Percentiles rank a stretch among this genome's conserved stretches.
phyloP scores from a whole-genome alignment of 2,888 invertebrate species.

The Onthophagus sagittarius region DNA sequence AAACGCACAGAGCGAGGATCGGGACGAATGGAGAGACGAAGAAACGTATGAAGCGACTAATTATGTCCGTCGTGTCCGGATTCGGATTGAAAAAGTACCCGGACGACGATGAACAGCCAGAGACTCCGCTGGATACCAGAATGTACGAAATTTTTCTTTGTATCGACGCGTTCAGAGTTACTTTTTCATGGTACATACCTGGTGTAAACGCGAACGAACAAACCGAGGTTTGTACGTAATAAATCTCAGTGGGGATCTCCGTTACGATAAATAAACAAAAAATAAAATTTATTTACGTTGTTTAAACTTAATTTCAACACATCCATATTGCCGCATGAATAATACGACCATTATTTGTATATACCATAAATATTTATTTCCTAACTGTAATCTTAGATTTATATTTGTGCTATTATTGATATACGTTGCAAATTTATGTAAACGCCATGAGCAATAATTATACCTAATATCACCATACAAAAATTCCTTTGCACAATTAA shows the following conservation, averaged over 20 bases:
- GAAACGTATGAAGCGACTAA: conserved; percentile 44
- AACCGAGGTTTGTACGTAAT: not conserved
- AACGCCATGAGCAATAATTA: no score
- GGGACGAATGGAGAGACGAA: conserved; percentile 24
- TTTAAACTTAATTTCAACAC: no score
- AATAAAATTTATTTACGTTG: no score
- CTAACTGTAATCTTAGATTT: no score
- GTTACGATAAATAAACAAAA: no score
- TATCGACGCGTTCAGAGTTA: not conserved
- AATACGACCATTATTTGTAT: no score
- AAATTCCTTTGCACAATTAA: not conserved
- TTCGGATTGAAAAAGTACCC: conserved; percentile 5
- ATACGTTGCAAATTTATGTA: no score
- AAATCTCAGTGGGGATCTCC: not conserved
- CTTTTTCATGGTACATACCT: not conserved
- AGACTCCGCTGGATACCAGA: conserved; percentile 1
- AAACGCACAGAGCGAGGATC: not conserved
- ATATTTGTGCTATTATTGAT: no score
- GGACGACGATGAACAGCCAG: conserved; percentile 1
- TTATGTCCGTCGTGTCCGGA: conserved; percentile 38
- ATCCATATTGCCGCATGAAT: no score
- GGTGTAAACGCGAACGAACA: not conserved
- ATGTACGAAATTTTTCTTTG: not conserved
- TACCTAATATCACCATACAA: not conserved
- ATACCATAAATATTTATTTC: no score